Evolutionary conservation across 2,888 invertebrate genomes (phyloP).

Genomic region (Baccha elongata): DNA sequence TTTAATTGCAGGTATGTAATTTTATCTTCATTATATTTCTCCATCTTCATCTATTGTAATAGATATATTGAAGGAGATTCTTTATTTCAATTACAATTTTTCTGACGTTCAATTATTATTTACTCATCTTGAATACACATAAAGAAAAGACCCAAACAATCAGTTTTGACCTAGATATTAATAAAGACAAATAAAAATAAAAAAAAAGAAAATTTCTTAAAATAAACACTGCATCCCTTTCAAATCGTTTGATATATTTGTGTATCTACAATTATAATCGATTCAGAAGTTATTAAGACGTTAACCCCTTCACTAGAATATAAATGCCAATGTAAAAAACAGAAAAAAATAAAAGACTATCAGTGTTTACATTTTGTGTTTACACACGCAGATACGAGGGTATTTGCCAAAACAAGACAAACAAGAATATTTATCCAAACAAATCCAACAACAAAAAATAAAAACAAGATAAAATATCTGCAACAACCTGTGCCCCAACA

Average conservation of each 20-base stretch:
- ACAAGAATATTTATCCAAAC: slow-evolving; percentile 26
- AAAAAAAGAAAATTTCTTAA: slow-evolving; percentile 1
- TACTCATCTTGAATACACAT: background rate
- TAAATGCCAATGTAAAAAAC: background rate
- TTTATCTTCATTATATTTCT: too few relatives aligned
- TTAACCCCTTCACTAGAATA: slow-evolving; percentile 18
- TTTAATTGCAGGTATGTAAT: too few relatives aligned
- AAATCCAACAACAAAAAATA: slow-evolving; percentile 1
- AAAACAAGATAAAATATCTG: slow-evolving; percentile 32
- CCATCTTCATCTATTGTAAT: too few relatives aligned
- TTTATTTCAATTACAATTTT: background rate
- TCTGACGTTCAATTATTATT: background rate
- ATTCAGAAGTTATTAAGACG: slow-evolving; percentile 12
- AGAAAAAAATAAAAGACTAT: background rate
- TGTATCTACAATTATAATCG: slow-evolving; percentile 27
- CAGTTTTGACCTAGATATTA: slow-evolving; percentile 21
- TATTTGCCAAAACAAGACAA: slow-evolving; percentile 14
- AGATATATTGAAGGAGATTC: too few relatives aligned
- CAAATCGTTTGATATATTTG: slow-evolving; percentile 9
- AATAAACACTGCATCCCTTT: slow-evolving; percentile 16
- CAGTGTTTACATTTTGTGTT: slow-evolving; percentile 19
- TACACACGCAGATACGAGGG: slow-evolving; percentile 13
- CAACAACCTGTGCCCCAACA: slow-evolving; percentile 44
- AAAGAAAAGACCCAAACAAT: background rate
- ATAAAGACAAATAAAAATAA: slow-evolving; percentile 14